Percentiles rank a stretch among this genome's conserved stretches.
Conservation (phyloP, 2,113 vertebrate genomes). For the Brachirus orientalis region DNA sequence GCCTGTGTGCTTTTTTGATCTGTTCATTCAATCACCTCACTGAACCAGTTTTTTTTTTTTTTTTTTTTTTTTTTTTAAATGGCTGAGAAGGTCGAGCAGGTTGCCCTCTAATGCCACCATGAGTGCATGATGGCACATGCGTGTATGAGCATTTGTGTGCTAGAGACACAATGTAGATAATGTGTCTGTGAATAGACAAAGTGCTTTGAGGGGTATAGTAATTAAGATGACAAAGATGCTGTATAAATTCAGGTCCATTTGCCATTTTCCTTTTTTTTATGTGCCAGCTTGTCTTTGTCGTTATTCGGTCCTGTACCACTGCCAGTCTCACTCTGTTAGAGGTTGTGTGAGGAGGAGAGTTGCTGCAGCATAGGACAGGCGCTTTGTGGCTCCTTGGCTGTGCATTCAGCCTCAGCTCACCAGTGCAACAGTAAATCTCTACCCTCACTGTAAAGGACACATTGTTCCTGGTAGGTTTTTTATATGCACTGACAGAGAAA, state of each 20-base stretch:
- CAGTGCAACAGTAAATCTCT: conserved; percentile 35
- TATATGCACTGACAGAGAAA: conserved; percentile 7
- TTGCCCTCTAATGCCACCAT: background rate
- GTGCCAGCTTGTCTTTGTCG: conserved; percentile 1
- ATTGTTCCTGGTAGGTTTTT: conserved; percentile 17
- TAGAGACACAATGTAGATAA: no score
- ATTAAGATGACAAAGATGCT: no score
- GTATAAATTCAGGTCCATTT: no score
- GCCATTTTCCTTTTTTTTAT: background rate
- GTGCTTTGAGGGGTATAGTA: no score
- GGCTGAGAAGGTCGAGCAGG: background rate
- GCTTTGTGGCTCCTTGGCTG: conserved; percentile 41
- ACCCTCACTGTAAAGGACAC: conserved; percentile 28
- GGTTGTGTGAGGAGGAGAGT: conserved; percentile 10
- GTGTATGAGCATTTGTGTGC: no score
- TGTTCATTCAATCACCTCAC: background rate
- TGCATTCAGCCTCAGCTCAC: conserved; percentile 33
- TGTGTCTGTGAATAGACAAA: no score
- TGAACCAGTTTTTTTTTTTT: background rate
- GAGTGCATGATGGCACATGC: no score
- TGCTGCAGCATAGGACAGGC: conserved; percentile 18
- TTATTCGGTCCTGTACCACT: background rate
- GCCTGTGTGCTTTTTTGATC: background rate
- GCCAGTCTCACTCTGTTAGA: background rate
- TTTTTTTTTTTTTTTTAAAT: background rate